Conservation (phyloP, 2,888 invertebrate genomes). For the Scrobipalpa costella region DNA sequence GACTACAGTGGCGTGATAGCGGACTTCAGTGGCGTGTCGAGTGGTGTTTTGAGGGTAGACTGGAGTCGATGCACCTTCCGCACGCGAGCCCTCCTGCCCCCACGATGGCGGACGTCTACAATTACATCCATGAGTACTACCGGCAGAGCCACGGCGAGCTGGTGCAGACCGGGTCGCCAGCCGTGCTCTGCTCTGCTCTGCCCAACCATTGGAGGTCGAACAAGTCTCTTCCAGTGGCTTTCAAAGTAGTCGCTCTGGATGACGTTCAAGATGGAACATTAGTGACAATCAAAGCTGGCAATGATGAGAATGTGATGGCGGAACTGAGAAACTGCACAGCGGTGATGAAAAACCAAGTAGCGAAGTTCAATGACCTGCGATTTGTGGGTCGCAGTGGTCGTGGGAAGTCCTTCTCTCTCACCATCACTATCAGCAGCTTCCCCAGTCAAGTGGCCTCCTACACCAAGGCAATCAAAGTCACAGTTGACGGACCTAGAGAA, state of each 20-base stretch:
- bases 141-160: constrained; percentile 96
- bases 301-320: constrained; percentile 98
- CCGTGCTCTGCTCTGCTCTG: constrained; percentile 95
- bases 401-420: constrained; percentile 96
- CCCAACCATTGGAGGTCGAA: constrained; percentile 99
- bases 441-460: constrained; percentile 94
- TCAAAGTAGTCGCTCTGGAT: constrained; percentile 96
- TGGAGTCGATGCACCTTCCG: constrained; percentile 85
- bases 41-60: constrained; percentile 60
- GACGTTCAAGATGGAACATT: constrained; percentile 97
- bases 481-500: constrained; percentile 99
- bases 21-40: constrained; percentile 71
- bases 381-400: constrained; percentile 98
- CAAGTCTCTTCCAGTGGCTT: constrained; percentile 97
- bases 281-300: constrained; percentile 96
- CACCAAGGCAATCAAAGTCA: constrained; percentile 98
- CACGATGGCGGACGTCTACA: constrained; percentile 87
- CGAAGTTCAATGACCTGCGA: constrained; percentile 98
- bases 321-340: constrained; percentile 96
- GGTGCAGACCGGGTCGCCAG: constrained; percentile 96
- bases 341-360: constrained; percentile 98
- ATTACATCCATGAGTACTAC: constrained; percentile 88
- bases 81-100: constrained; percentile 80
- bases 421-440: constrained; percentile 93
- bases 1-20: constrained; percentile 63